Evolutionary conservation across 2,797 vertebrate genomes (phyloP), one percentile per base, ranked within the genome.

Genomic region (Silurus aristotelis): DNA sequence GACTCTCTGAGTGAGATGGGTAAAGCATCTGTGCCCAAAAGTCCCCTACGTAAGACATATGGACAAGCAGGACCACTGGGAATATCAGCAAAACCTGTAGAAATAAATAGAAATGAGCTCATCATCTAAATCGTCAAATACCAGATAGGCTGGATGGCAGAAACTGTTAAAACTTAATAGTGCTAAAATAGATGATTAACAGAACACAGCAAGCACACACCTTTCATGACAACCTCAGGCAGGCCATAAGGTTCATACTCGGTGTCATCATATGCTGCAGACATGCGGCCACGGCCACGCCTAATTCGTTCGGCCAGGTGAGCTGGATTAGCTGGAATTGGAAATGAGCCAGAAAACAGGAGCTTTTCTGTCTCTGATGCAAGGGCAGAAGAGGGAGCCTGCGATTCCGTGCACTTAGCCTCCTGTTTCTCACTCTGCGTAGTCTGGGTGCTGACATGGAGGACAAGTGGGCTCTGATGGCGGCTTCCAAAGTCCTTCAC

Each of bases 171-270:
- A 12, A 7, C 6, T 79, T 14, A 75, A 64, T n/a, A 64, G 70
- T 1, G 4, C 70, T 22, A 31, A 25, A 0, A 38, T 17, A n/a
- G 1, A n/a, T 58, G n/a, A 6, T 58, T 58, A 17, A 17, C 25
- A 68, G 64, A 5, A n/a, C 61, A 64, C 13, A 64, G 14, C 5
- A 6, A 2, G 15, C n/a, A 10, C 71, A 22, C 52, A 96, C 96
- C 96, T 92, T 95, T 96, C 95, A 96, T 96, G 84, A 96, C 95
- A 0, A 96, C 96, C 83, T 96, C 96, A 0, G 96, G 96, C 79
- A 96, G 92, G 19, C 96, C 96, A 1, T 96, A 96, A 0, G 96
- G 96, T 86, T 96, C 95, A 6, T 96, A 96, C 87, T 95, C 96
- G 0, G 95, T 96, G 89, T 96, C 95, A 13, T 96, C 95, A 79